phyloP scores from a whole-genome alignment of 2,888 invertebrate genomes.

The Drosophila diplacantha region DNA sequence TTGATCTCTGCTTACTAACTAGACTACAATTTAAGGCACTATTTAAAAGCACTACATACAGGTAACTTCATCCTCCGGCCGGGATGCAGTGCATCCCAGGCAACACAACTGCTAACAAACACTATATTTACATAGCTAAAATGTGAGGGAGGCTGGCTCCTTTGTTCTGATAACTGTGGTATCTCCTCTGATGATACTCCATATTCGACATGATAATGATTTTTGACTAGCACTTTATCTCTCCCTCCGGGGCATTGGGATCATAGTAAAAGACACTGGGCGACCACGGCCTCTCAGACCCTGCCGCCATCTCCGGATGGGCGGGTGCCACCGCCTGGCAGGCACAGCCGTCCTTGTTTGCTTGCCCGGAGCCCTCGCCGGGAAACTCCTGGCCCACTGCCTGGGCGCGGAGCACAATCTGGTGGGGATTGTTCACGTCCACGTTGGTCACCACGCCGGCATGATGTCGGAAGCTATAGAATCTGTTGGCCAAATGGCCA shows the following conservation, averaged over 20 bases:
- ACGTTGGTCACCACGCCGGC: slow-evolving; percentile 73
- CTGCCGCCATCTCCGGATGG: slow-evolving; percentile 48
- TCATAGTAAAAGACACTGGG: slow-evolving; percentile 71
- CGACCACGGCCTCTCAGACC: slow-evolving; percentile 59
- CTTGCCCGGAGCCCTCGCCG: slow-evolving; percentile 31
- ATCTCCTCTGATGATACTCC: slow-evolving; percentile 15
- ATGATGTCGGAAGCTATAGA: slow-evolving; percentile 67
- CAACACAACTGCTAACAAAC: slow-evolving; percentile 27
- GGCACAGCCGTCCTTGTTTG: slow-evolving; percentile 1
- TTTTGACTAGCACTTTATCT: slow-evolving; percentile 37
- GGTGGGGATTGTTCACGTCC: slow-evolving; percentile 67
- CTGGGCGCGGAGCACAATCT: slow-evolving; percentile 71
- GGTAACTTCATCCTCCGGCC: slow-evolving; percentile 15
- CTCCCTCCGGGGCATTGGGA: slow-evolving; percentile 43
- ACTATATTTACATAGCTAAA: slow-evolving; percentile 31
- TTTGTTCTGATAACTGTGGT: slow-evolving; percentile 20
- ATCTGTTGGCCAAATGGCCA: slow-evolving; percentile 73
- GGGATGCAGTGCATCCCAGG: slow-evolving; percentile 6
- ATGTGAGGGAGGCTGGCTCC: slow-evolving; percentile 14
- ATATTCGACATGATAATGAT: slow-evolving; percentile 31
- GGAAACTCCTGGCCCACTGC: slow-evolving; percentile 56
- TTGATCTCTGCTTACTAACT: slow-evolving; percentile 26
- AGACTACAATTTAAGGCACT: slow-evolving; percentile 35
- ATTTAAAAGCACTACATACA: slow-evolving; percentile 38
- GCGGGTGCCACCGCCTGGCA: slow-evolving; percentile 26